Evolutionary conservation across 2,888 invertebrate species (phyloP).

Genomic region (Drosophila lacicola): DNA sequence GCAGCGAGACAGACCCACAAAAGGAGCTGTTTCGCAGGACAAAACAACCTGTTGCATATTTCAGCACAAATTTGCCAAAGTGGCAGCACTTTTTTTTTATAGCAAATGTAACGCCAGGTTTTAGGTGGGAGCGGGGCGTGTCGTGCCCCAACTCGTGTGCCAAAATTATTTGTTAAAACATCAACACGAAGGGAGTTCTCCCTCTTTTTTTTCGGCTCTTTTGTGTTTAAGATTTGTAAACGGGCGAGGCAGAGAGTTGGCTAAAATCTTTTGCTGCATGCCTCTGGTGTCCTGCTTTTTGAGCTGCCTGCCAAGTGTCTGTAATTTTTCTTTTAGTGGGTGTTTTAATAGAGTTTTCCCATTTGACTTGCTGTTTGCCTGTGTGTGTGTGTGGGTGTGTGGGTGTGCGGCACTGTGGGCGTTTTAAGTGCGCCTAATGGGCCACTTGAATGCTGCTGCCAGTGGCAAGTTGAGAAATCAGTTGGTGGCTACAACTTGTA

Average conservation of each 20-base stretch:
- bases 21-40: constrained; percentile 64
- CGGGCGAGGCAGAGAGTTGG: constrained; percentile 26
- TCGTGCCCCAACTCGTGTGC: constrained; percentile 57
- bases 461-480: constrained; percentile 54
- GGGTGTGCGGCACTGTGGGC: constrained; percentile 46
- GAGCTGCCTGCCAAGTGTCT: constrained; percentile 75
- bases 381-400: constrained; percentile 15
- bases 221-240: constrained; percentile 67
- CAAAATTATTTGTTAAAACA: constrained; percentile 76
- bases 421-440: constrained; percentile 70
- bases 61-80: constrained; percentile 71
- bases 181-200: constrained; percentile 44
- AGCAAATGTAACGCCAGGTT: constrained; percentile 1
- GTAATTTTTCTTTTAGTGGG: constrained; percentile 70
- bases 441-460: constrained; percentile 60
- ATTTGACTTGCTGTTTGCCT: constrained; percentile 33
- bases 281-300: constrained; percentile 50
- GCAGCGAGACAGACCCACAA: constrained; percentile 33
- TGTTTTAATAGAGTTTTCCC: constrained; percentile 69
- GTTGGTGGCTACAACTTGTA: constrained; percentile 34
- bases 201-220: constrained; percentile 30
- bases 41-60: constrained; percentile 62
- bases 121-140: neutral
- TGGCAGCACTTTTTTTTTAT: constrained; percentile 52
- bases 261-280: constrained; percentile 41